These are phyloP conservation scores for Bos javanicus DNA, from an alignment of 2,113 vertebrate species.

Conservation along the genomic window DNA sequence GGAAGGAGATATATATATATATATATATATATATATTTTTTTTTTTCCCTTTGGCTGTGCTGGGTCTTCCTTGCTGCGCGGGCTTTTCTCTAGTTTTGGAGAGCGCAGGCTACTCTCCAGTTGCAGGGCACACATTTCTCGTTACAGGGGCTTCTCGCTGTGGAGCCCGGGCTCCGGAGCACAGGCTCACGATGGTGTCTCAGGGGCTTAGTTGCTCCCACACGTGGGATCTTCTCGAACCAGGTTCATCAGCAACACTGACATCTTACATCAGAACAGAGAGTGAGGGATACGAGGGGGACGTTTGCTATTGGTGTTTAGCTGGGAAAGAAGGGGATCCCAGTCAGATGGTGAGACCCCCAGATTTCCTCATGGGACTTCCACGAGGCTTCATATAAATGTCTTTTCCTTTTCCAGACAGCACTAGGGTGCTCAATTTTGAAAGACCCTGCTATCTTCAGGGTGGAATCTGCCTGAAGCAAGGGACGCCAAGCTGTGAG, in stretches of 20 bases:
- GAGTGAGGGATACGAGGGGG: accelerated
- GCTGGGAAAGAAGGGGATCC: background rate
- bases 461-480: constrained; percentile 49
- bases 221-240: background rate
- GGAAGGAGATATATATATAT: background rate
- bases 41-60: background rate
- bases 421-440: background rate
- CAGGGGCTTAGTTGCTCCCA: background rate
- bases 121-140: background rate
- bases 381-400: background rate
- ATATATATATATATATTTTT: background rate
- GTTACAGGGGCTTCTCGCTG: background rate
- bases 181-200: background rate
- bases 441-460: constrained; percentile 48
- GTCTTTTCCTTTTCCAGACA: background rate
- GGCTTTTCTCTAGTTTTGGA: background rate
- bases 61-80: accelerated
- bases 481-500: background rate
- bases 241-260: background rate
- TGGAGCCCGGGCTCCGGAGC: accelerated
- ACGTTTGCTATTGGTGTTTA: background rate
- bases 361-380: background rate
- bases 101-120: background rate
- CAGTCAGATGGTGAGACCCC: too few relatives aligned
- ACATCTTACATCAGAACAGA: background rate